These are phyloP conservation scores for Aspidoscelis tigris DNA, from an alignment of 2,113 vertebrate genomes.

Conservation along the genomic window DNA sequence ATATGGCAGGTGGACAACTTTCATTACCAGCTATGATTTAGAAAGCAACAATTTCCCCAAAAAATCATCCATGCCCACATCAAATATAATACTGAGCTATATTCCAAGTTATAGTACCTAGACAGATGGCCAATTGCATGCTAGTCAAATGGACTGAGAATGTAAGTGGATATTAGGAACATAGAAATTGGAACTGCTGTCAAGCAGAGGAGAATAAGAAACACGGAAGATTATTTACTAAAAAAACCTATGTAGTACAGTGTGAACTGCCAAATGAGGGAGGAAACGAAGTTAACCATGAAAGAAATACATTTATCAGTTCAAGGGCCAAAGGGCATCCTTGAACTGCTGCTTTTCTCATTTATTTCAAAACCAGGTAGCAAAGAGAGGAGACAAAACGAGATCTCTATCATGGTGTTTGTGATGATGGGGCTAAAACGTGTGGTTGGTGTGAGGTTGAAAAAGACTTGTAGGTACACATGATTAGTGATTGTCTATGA, in stretches of 20 bases:
- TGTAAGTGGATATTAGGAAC: constrained; percentile 6
- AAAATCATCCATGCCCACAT: constrained; percentile 37
- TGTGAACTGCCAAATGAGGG: background rate
- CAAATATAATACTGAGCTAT: constrained; percentile 10
- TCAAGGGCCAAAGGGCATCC: background rate
- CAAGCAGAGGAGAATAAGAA: constrained; percentile 18
- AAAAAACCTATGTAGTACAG: background rate
- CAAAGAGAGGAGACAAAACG: too few species aligned
- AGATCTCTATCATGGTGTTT: too few species aligned
- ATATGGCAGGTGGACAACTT: background rate
- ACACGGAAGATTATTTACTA: constrained; percentile 28
- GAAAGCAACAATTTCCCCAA: constrained; percentile 22
- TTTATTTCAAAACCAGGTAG: background rate
- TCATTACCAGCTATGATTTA: constrained; percentile 32
- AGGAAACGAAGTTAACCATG: background rate
- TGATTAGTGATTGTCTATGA: too few species aligned
- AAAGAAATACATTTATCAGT: background rate
- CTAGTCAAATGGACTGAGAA: constrained; percentile 39
- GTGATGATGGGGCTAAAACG: too few species aligned
- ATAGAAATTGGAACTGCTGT: constrained; percentile 20
- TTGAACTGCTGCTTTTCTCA: too few species aligned
- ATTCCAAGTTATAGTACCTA: constrained; percentile 30
- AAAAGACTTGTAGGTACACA: too few species aligned
- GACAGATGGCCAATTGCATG: constrained; percentile 51
- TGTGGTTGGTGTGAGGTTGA: too few species aligned